Conservation (phyloP, 2,797 vertebrate species). For the Acanthurus leucopareius region DNA sequence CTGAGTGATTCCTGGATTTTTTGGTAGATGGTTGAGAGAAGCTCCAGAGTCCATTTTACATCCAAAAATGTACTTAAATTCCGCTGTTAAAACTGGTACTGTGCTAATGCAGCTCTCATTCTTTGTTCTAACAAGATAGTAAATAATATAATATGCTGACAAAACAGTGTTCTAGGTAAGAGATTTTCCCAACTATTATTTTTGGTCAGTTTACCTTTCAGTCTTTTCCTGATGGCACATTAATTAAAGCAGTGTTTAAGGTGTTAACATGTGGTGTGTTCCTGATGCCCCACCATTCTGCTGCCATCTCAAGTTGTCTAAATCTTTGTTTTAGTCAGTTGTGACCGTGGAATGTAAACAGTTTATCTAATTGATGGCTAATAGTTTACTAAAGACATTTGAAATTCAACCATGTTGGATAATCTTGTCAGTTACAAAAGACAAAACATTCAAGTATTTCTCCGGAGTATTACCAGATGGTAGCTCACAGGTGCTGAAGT, state of each 20-base stretch:
- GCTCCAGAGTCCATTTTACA: too few species aligned
- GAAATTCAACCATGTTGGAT: conserved; percentile 18
- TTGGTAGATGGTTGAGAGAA: too few species aligned
- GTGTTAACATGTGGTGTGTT: too few species aligned
- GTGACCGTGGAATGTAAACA: not conserved
- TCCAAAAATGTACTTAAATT: too few species aligned
- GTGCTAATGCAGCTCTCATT: too few species aligned
- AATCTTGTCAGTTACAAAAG: conserved; percentile 46
- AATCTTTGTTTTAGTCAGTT: not conserved
- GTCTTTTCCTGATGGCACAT: too few species aligned
- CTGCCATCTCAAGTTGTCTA: not conserved
- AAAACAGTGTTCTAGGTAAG: not conserved
- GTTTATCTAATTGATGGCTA: conserved; percentile 34
- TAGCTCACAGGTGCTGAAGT: conserved; percentile 46
- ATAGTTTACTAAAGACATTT: conserved; percentile 46
- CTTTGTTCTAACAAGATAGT: too few species aligned
- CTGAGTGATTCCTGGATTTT: too few species aligned
- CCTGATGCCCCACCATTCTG: not conserved
- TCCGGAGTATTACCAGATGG: conserved; percentile 70
- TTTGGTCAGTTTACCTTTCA: not conserved
- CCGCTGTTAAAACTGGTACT: too few species aligned
- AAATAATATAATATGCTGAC: not conserved
- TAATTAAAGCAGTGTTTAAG: too few species aligned
- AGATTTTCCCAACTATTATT: not conserved
- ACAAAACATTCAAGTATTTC: conserved; percentile 61